These are phyloP conservation scores for Phthorimaea operculella DNA, from an alignment of 1,140 invertebrate genomes.

Conservation along the genomic window DNA sequence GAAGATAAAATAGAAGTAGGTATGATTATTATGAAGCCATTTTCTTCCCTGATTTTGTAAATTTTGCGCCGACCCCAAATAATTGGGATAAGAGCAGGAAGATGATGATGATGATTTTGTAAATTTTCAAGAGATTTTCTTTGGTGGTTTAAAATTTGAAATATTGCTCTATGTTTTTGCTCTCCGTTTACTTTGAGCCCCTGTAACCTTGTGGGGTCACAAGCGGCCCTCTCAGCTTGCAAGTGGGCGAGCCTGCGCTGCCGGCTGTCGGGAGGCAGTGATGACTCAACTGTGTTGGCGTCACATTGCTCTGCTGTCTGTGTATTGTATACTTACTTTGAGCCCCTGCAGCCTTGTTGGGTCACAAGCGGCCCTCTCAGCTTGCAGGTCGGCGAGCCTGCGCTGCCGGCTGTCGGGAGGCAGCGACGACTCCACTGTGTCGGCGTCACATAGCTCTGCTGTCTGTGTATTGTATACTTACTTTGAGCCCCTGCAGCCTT, in stretches of 20 bases:
- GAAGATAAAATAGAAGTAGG: conserved; percentile 13
- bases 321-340: conserved; percentile 69
- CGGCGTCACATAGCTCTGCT: conserved; percentile 68
- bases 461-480: conserved; percentile 66
- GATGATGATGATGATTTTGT: too few species aligned
- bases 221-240: conserved; percentile 80
- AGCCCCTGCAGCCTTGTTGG: conserved; percentile 82
- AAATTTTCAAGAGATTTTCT: too few species aligned
- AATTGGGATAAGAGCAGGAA: too few species aligned
- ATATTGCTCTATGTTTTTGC: too few species aligned
- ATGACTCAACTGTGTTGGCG: conserved; percentile 76
- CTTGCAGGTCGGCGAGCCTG: conserved; percentile 73
- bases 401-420: conserved; percentile 74
- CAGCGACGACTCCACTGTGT: conserved; percentile 76
- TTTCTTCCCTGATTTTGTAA: too few species aligned
- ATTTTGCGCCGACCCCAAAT: too few species aligned
- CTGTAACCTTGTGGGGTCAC: conserved; percentile 82
- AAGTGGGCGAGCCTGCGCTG: conserved; percentile 73
- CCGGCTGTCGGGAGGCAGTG: conserved; percentile 73
- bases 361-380: conserved; percentile 83
- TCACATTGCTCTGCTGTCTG: conserved; percentile 68
- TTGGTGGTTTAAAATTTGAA: too few species aligned
- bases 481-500: conserved; percentile 79
- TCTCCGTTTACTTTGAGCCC: conserved; percentile 77
- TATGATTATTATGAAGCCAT: not conserved